Base-by-base conservation (phyloP, 2,113 vertebrate species). In the Neodontobutis hainanensis region DNA sequence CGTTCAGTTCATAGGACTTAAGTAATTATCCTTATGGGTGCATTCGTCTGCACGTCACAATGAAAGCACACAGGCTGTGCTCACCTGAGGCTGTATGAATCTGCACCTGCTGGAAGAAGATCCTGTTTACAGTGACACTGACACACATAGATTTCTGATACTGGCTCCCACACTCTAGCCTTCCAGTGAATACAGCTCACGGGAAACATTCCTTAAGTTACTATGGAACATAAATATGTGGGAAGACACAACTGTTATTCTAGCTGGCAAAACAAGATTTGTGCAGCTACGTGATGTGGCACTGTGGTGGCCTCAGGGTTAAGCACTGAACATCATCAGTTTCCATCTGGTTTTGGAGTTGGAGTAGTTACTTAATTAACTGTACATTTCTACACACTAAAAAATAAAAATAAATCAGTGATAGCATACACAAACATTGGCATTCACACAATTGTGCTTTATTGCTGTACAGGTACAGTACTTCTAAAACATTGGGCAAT, bases 401-500 rank as follows among this genome's bases (percentile, higher is more conserved):
- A 58, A 38, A 40, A 46, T 9, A 11, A 46, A 43, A 43, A 27
- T 27, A 43, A 46, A 46, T 14, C 14, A 42, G n/a, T 42, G 2
- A 14, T 4, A 43, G 8, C n/a, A 14, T 58, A 11, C 8, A 45
- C 47, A 57, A 8, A 73, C 5, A 70, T 56, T 55, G 61, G 58
- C 64, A 69, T 75, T 71, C 85, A 90, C 88, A 91, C 89, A 70
- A 64, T 80, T 90, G 88, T 91, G 90, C 84, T 93, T 93, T 93
- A 93, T 93, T 93, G 92, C 92, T 93, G 88, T 92, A 93, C 91
- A 92, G 65, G 76, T 87, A 90, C 82, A 85, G 85, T 86, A 87
- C 83, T 88, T 92, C 92, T 87, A 92, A 92, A 93, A 93, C 84
- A 91, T 90, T 83, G 78, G 84, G 68, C 35, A 84, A 91, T 84